Evolutionary conservation across 2,888 invertebrate species (phyloP).

Genomic region (Troilus luridus): DNA sequence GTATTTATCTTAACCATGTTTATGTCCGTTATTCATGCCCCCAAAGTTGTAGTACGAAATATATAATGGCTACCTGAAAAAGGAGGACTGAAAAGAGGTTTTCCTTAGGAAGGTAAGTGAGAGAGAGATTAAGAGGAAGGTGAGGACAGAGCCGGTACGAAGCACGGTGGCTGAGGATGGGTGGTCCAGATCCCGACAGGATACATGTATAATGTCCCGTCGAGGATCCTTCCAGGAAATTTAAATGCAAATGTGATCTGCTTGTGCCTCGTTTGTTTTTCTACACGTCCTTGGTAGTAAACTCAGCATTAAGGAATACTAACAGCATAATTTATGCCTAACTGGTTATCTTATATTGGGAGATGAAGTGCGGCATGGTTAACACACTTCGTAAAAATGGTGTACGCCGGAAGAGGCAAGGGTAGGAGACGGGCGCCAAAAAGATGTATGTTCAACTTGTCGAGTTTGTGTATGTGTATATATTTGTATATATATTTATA

Average conservation of each 20-base stretch:
- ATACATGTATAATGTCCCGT: slow-evolving; percentile 60
- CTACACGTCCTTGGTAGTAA: slow-evolving; percentile 45
- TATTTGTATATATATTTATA: no score
- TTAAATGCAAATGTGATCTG: slow-evolving; percentile 58
- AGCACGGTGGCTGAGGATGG: slow-evolving; percentile 42
- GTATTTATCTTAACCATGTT: neutral
- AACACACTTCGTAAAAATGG: slow-evolving; percentile 21
- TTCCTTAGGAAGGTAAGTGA: neutral
- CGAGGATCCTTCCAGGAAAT: slow-evolving; percentile 51
- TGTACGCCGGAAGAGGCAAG: neutral
- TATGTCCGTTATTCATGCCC: neutral
- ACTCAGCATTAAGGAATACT: slow-evolving; percentile 50
- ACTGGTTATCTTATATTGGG: slow-evolving; percentile 38
- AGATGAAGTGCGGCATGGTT: slow-evolving; percentile 52
- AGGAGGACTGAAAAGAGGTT: neutral
- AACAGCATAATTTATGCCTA: slow-evolving; percentile 49
- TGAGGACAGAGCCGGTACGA: neutral
- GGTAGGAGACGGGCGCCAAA: neutral
- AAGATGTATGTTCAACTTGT: neutral
- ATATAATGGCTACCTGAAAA: neutral
- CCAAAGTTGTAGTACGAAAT: neutral
- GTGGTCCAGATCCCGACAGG: slow-evolving; percentile 57
- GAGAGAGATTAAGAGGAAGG: neutral
- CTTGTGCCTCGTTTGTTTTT: slow-evolving; percentile 44
- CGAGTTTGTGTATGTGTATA: no score